Evolutionary conservation across 2,888 invertebrate genomes (phyloP).

Genomic region (Tachystola acroxantha): DNA sequence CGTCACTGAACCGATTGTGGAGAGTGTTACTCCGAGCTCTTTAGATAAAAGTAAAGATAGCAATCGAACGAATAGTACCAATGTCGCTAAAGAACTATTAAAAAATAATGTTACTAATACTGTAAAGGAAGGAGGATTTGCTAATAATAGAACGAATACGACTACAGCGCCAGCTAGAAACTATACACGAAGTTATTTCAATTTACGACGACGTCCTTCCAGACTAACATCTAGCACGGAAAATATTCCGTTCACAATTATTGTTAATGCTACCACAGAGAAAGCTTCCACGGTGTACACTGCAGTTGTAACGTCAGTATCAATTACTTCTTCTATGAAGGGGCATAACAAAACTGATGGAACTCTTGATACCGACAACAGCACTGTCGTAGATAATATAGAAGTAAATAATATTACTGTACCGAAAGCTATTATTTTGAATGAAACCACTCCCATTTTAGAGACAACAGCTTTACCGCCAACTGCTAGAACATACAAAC

Average conservation of each 20-base stretch:
- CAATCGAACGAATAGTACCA: constrained; percentile 28
- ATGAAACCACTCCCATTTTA: constrained; percentile 34
- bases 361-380: constrained; percentile 38
- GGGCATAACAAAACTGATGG: constrained; percentile 64
- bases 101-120: constrained; percentile 27
- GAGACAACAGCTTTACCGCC: constrained; percentile 30
- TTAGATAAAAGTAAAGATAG: constrained; percentile 36
- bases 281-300: constrained; percentile 69
- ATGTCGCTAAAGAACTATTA: constrained; percentile 21
- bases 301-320: constrained; percentile 73
- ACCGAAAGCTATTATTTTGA: constrained; percentile 29
- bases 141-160: constrained; percentile 25
- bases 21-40: constrained; percentile 35
- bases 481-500: constrained; percentile 39
- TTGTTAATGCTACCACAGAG: constrained; percentile 56
- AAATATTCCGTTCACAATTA: constrained; percentile 26
- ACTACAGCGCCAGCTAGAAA: constrained; percentile 42
- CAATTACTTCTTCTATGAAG: constrained; percentile 73
- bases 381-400: constrained; percentile 30
- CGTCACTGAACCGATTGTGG: constrained; percentile 44
- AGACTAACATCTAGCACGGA: constrained; percentile 53
- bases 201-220: constrained; percentile 52
- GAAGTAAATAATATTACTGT: constrained; percentile 31
- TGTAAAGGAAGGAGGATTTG: constrained; percentile 24
- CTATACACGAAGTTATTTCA: constrained; percentile 56